phyloP scores from a whole-genome alignment of 2,888 invertebrate genomes.

The Rhingia campestris region DNA sequence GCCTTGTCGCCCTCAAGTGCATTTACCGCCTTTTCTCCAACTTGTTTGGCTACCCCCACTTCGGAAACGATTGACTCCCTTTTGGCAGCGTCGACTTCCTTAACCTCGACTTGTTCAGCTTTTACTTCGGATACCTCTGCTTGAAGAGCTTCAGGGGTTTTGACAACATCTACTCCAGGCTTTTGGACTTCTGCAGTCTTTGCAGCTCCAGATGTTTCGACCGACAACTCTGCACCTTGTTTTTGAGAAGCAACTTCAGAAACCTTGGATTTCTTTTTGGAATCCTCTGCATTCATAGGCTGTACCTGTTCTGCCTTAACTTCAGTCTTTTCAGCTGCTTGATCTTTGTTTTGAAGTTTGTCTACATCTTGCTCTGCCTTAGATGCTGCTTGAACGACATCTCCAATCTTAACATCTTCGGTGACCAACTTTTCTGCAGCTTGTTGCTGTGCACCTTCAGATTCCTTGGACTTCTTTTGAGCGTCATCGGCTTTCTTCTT shows the following conservation, averaged over 20 bases:
- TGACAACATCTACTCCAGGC: neutral
- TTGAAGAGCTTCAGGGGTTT: neutral
- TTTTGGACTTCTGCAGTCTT: conserved; percentile 6
- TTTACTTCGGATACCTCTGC: neutral
- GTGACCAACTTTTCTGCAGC: neutral
- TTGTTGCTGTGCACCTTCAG: conserved; percentile 30
- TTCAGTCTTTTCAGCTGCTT: too few species aligned
- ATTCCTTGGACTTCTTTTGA: neutral
- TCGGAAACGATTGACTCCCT: neutral
- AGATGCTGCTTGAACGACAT: neutral
- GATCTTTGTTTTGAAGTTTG: neutral
- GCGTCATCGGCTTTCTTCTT: conserved; percentile 1
- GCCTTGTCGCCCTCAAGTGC: neutral
- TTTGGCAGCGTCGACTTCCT: neutral
- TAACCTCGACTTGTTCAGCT: neutral
- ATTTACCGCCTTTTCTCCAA: conserved; percentile 29
- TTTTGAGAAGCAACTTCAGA: neutral
- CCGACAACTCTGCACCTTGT: neutral
- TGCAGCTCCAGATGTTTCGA: neutral
- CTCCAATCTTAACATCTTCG: too few species aligned
- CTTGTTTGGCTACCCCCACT: neutral
- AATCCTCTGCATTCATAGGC: too few species aligned
- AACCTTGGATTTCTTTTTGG: neutral
- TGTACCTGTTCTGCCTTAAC: too few species aligned
- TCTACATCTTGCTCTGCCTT: neutral